These are phyloP conservation scores for Eupithecia insigniata DNA, from an alignment of 2,888 invertebrate species.

Conservation along the genomic window DNA sequence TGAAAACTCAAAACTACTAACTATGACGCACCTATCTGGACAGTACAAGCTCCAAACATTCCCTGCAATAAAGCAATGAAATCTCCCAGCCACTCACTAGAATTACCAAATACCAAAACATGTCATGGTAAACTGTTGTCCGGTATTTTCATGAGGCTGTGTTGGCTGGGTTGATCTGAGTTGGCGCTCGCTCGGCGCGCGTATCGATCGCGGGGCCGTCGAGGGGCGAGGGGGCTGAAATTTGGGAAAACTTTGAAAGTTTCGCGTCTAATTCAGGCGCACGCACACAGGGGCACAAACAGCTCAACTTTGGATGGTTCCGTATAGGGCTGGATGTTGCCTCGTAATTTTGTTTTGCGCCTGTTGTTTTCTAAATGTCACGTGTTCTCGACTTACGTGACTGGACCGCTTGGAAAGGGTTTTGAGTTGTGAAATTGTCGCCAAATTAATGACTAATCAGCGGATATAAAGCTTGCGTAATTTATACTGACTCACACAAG, in stretches of 20 bases:
- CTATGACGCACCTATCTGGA: slow-evolving; percentile 15
- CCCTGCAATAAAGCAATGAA: slow-evolving; percentile 45
- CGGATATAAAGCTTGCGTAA: neutral
- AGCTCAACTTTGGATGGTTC: slow-evolving; percentile 57
- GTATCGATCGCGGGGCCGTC: slow-evolving; percentile 75
- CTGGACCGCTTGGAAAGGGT: slow-evolving; percentile 62
- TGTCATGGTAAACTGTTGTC: slow-evolving; percentile 78
- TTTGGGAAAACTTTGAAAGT: slow-evolving; percentile 85
- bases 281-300: slow-evolving; percentile 74
- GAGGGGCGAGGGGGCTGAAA: slow-evolving; percentile 75
- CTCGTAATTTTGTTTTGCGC: slow-evolving; percentile 79
- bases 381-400: slow-evolving; percentile 74
- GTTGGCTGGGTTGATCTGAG: slow-evolving; percentile 57
- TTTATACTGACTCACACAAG: neutral
- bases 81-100: slow-evolving; percentile 58
- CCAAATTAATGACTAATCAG: slow-evolving; percentile 35
- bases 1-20: slow-evolving; percentile 12
- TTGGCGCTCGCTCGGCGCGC: slow-evolving; percentile 71
- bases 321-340: slow-evolving; percentile 60
- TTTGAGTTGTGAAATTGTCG: slow-evolving; percentile 43
- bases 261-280: slow-evolving; percentile 85
- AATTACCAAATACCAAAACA: slow-evolving; percentile 66
- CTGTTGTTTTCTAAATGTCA: slow-evolving; percentile 76
- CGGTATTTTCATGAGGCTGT: slow-evolving; percentile 77
- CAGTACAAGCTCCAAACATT: slow-evolving; percentile 18